phyloP scores from a whole-genome alignment of 1,140 invertebrate species.

The Asbolus verrucosus region DNA sequence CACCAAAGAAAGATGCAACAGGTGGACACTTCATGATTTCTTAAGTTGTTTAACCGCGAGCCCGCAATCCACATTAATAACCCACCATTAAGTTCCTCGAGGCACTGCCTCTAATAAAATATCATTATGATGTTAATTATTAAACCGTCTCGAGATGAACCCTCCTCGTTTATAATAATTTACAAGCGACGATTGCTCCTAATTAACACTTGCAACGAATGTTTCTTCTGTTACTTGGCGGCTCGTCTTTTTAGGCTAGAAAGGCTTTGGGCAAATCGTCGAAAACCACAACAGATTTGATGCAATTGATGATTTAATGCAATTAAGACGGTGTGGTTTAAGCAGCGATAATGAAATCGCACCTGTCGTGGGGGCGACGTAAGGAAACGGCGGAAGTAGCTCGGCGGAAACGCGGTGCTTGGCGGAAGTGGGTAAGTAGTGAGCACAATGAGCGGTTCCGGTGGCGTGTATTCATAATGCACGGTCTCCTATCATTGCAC shows the following conservation, averaged over 20 bases:
- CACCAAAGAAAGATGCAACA: constrained; percentile 40
- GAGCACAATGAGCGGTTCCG: constrained; percentile 58
- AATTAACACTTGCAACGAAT: constrained; percentile 1
- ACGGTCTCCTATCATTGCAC: constrained; percentile 46
- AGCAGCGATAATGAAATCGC: constrained; percentile 38
- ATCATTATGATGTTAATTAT: constrained; percentile 9
- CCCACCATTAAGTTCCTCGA: constrained; percentile 9
- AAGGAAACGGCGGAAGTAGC: constrained; percentile 54
- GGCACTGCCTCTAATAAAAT: too few relatives aligned
- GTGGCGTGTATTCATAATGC: constrained; percentile 58
- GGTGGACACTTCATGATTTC: constrained; percentile 48
- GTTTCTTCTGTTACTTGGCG: too few relatives aligned
- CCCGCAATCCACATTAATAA: constrained; percentile 5
- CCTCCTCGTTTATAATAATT: background rate
- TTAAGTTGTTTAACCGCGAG: constrained; percentile 35
- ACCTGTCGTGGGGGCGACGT: constrained; percentile 32
- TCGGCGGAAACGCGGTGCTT: constrained; percentile 56
- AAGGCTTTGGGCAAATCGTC: too few relatives aligned
- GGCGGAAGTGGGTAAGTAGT: constrained; percentile 59
- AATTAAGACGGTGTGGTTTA: background rate
- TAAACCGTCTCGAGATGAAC: constrained; percentile 20
- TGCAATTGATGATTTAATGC: too few relatives aligned
- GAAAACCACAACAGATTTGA: too few relatives aligned
- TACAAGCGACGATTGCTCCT: background rate
- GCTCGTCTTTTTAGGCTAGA: too few relatives aligned